Evolutionary conservation across 2,888 invertebrate genomes (phyloP).

Genomic region (Noctua comes): DNA sequence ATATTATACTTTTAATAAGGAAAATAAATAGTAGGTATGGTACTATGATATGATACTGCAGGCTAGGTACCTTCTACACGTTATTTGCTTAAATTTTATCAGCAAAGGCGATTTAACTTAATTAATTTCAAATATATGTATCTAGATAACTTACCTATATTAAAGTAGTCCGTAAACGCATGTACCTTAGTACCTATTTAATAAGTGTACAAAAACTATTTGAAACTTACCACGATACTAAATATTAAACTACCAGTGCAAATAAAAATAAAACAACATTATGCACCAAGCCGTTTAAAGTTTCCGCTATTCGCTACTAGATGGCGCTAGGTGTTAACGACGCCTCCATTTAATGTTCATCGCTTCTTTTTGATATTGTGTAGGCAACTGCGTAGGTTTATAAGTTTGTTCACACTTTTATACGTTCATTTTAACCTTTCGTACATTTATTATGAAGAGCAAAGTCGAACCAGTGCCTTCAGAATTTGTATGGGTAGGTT

Average conservation of each 20-base stretch:
- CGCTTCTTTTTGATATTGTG: constrained; percentile 8
- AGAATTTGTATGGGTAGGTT: constrained; percentile 1
- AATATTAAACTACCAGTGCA: background rate
- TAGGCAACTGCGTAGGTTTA: constrained; percentile 15
- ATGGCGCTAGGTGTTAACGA: constrained; percentile 63
- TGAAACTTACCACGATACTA: background rate
- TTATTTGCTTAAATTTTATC: constrained; percentile 9
- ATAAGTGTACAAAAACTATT: background rate
- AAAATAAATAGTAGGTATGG: background rate
- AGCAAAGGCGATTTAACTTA: background rate
- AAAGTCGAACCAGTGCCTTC: constrained; percentile 5
- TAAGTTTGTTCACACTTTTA: constrained; percentile 20
- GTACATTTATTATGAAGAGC: constrained; percentile 6
- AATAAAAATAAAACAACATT: background rate
- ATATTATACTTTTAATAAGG: background rate
- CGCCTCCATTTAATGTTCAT: constrained; percentile 24
- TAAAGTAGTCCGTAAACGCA: background rate
- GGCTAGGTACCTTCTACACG: background rate
- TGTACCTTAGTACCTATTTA: no score
- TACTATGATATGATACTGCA: background rate
- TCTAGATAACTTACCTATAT: background rate
- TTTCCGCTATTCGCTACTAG: constrained; percentile 51
- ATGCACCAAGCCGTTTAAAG: background rate
- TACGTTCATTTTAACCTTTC: constrained; percentile 9
- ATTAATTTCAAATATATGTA: background rate